Evolutionary conservation across 2,888 invertebrate genomes (phyloP).

Genomic region (Chromoteleia sp.): DNA sequence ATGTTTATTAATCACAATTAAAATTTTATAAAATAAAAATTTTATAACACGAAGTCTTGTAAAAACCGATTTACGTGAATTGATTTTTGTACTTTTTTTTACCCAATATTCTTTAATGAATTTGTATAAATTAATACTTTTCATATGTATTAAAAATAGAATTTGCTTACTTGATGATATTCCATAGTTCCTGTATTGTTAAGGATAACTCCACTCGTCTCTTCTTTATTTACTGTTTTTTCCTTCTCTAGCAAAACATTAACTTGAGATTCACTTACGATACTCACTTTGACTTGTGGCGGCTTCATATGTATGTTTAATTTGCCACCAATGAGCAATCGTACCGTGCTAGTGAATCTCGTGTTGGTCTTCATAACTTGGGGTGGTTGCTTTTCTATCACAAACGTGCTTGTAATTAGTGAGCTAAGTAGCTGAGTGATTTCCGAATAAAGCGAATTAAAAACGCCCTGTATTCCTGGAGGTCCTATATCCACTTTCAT

Average conservation of each 20-base stretch:
- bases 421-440: slow-evolving; percentile 91
- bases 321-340: slow-evolving; percentile 95
- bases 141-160: too few species aligned
- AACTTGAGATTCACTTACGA: slow-evolving; percentile 89
- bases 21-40: too few species aligned
- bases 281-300: slow-evolving; percentile 90
- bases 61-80: too few species aligned
- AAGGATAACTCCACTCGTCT: slow-evolving; percentile 96
- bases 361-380: slow-evolving; percentile 99
- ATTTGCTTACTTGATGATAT: slow-evolving; percentile 91
- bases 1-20: slow-evolving; percentile 66
- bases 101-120: too few species aligned
- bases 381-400: slow-evolving; percentile 98
- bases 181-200: slow-evolving; percentile 98
- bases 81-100: too few species aligned
- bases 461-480: slow-evolving; percentile 87
- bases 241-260: slow-evolving; percentile 92
- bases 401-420: slow-evolving; percentile 95
- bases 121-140: too few species aligned
- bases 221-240: slow-evolving; percentile 89
- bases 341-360: slow-evolving; percentile 96
- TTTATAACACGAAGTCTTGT: too few species aligned
- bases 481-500: slow-evolving; percentile 87
- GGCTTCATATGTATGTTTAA: slow-evolving; percentile 97
- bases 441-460: slow-evolving; percentile 87